Percentiles rank a stretch among this genome's conserved stretches.
These are phyloP conservation scores for Spodoptera picta DNA, from an alignment of 2,888 invertebrate genomes.

Conservation along the genomic window DNA sequence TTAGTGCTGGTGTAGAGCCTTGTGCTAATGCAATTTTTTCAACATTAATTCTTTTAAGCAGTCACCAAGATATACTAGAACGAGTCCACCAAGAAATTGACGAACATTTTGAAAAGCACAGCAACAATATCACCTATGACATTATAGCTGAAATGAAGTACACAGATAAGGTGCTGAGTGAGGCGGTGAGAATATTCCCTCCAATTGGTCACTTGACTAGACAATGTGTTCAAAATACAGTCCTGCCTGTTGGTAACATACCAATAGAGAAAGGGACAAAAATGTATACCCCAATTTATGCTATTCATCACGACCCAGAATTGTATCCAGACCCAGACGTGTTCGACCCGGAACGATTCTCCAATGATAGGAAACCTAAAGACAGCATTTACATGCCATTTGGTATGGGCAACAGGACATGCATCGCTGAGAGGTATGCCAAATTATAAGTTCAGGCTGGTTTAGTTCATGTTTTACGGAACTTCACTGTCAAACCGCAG, in stretches of 20 bases:
- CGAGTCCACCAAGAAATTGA: slow-evolving; percentile 46
- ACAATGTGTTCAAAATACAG: slow-evolving; percentile 64
- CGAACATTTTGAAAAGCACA: slow-evolving; percentile 36
- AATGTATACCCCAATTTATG: slow-evolving; percentile 69
- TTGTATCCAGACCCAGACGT: slow-evolving; percentile 77
- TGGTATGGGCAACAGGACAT: slow-evolving; percentile 79
- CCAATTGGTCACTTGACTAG: slow-evolving; percentile 69
- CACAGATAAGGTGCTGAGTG: slow-evolving; percentile 68
- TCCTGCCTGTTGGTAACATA: slow-evolving; percentile 73
- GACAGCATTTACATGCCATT: slow-evolving; percentile 76
- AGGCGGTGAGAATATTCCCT: slow-evolving; percentile 70
- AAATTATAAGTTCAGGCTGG: slow-evolving; percentile 66
- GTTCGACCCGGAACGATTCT: slow-evolving; percentile 80
- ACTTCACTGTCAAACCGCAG: slow-evolving; percentile 61
- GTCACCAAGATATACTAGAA: slow-evolving; percentile 66
- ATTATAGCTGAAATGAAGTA: slow-evolving; percentile 67
- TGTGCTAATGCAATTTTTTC: slow-evolving; percentile 52
- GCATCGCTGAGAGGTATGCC: slow-evolving; percentile 77
- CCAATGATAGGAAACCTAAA: slow-evolving; percentile 52
- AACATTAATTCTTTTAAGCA: slow-evolving; percentile 66
- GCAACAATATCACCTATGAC: slow-evolving; percentile 45
- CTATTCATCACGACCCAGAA: slow-evolving; percentile 77
- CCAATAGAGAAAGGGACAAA: slow-evolving; percentile 69
- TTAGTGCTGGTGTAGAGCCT: slow-evolving; percentile 75
- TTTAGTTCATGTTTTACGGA: slow-evolving; percentile 61